Percentiles rank a stretch among this genome's conserved stretches.
Evolutionary conservation across 23 tunicate species (phyloP).

Genomic region (Oikopleura dioica): DNA sequence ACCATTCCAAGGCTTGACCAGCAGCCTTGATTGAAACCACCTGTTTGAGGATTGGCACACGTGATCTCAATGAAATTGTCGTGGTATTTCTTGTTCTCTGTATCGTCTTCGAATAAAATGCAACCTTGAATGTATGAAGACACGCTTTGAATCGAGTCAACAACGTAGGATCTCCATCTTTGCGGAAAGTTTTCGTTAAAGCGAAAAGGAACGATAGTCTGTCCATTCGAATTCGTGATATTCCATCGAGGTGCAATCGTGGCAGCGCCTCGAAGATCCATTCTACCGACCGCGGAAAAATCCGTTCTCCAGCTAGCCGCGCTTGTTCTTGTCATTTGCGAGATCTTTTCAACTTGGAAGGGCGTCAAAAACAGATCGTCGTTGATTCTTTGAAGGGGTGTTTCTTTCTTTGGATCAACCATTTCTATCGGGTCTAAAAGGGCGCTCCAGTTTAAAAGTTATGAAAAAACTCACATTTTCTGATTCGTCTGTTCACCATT

Average conservation of each 20-base stretch:
- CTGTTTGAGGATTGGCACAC: neutral
- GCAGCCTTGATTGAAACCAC: neutral
- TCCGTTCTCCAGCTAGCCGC: neutral
- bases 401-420: neutral
- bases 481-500: neutral
- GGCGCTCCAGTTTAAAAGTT: neutral
- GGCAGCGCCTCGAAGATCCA: no score
- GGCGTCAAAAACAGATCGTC: neutral
- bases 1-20: no score
- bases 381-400: neutral
- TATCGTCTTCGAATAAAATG: neutral
- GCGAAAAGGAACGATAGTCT: neutral
- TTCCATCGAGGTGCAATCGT: no score
- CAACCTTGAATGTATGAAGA: neutral
- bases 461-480: neutral
- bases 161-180: neutral
- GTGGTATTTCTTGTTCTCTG: neutral
- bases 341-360: neutral
- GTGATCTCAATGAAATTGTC: neutral
- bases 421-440: neutral
- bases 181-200: neutral
- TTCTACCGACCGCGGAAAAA: no score
- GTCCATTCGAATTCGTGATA: neutral
- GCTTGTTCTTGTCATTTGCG: neutral
- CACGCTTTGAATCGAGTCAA: neutral